phyloP scores from a whole-genome alignment of 2,797 vertebrate species.

The Myotis vivesi region DNA sequence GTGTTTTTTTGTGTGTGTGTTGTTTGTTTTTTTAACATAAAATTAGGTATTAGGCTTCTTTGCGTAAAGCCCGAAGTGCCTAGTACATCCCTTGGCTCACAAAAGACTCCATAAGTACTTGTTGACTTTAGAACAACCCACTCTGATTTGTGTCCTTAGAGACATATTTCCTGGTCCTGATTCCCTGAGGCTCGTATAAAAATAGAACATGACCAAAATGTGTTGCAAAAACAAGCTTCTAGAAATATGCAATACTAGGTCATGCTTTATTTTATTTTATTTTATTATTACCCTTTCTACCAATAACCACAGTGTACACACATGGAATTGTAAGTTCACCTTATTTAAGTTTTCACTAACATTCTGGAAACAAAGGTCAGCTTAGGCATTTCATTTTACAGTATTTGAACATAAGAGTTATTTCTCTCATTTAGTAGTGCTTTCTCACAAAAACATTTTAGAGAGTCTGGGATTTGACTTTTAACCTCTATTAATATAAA shows the following conservation, averaged over 20 bases:
- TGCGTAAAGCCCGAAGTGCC: conserved; percentile 10
- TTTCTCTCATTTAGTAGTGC: background rate
- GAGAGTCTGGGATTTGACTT: background rate
- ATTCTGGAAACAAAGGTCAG: background rate
- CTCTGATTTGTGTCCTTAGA: conserved; percentile 59
- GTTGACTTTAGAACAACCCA: conserved; percentile 58
- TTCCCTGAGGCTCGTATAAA: conserved; percentile 62
- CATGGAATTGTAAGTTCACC: background rate
- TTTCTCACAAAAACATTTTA: background rate
- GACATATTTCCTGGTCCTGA: conserved; percentile 59
- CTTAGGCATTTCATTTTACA: conserved; percentile 6
- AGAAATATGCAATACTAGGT: conserved; percentile 58
- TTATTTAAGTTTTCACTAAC: background rate
- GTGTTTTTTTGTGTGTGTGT: background rate
- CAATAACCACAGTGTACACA: background rate
- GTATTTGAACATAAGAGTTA: background rate
- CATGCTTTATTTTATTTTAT: conserved; percentile 21
- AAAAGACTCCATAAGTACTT: conserved; percentile 28
- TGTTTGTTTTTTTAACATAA: background rate
- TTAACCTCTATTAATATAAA: background rate
- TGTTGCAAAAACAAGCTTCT: conserved; percentile 67
- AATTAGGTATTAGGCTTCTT: background rate
- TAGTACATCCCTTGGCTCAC: background rate
- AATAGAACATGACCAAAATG: conserved; percentile 68
- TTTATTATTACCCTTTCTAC: conserved; percentile 16